Conservation (phyloP, 1,140 invertebrate genomes). For the Bilobella aurantiaca region DNA sequence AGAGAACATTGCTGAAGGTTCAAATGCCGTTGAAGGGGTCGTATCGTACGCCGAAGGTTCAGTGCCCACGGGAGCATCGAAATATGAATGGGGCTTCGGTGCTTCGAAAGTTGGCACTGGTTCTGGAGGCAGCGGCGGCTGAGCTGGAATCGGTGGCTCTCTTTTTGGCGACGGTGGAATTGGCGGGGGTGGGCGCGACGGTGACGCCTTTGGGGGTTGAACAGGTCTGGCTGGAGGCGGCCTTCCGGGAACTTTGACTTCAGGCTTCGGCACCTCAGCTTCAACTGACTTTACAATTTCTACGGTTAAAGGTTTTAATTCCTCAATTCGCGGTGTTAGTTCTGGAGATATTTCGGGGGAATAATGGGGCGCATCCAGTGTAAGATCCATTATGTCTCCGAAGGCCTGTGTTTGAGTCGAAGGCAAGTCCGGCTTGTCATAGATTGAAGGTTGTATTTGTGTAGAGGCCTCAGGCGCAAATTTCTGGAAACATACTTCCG, state of each 20-base stretch:
- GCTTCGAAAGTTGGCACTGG: constrained; percentile 35
- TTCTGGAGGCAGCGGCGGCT: constrained; percentile 3
- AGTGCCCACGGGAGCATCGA: too few species aligned
- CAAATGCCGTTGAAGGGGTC: background rate
- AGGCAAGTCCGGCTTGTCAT: background rate
- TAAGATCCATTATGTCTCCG: background rate
- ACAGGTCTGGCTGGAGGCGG: background rate
- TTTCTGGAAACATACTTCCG: too few species aligned
- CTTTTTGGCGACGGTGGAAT: background rate
- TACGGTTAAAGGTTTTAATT: background rate
- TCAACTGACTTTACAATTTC: background rate
- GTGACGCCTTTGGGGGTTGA: background rate
- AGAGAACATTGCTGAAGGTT: background rate
- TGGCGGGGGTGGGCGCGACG: background rate
- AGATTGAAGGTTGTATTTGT: too few species aligned
- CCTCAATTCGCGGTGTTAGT: background rate
- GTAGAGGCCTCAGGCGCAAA: too few species aligned
- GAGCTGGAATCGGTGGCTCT: constrained; percentile 3
- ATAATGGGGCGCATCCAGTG: background rate
- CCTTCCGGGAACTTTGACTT: background rate
- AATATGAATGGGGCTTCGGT: constrained; percentile 15
- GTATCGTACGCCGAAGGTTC: too few species aligned
- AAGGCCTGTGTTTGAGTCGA: background rate
- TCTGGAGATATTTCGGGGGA: background rate
- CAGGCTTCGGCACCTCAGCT: background rate